Conservation (phyloP, 2,113 vertebrate species). For the Notothenia coriiceps region DNA sequence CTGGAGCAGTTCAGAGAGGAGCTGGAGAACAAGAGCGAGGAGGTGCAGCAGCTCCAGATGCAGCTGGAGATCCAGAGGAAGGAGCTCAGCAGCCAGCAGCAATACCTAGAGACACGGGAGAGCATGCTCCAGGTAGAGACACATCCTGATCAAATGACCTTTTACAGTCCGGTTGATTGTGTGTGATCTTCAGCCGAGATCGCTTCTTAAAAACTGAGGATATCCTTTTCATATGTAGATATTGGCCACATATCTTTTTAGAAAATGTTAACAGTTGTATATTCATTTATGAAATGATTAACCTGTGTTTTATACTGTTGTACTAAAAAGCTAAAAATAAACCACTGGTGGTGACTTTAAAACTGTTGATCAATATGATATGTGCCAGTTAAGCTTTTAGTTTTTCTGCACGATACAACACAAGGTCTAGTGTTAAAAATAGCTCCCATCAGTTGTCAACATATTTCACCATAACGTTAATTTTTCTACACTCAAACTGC, state of each 20-base stretch:
- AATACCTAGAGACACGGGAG: constrained; percentile 90
- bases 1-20: constrained; percentile 98
- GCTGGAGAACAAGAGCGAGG: constrained; percentile 98
- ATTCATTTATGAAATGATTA: background rate
- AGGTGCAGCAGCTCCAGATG: constrained; percentile 97
- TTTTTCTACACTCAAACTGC: background rate
- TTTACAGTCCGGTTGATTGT: background rate
- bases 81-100: constrained; percentile 90
- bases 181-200: background rate
- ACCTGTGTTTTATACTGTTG: background rate
- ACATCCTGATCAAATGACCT: too few relatives aligned
- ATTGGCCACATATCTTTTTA: background rate
- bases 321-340: background rate
- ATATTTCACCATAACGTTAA: background rate
- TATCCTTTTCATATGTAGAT: background rate
- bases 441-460: background rate
- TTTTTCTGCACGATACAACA: background rate
- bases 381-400: background rate
- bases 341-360: background rate
- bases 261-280: background rate
- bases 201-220: background rate
- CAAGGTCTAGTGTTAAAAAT: background rate
- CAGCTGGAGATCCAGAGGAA: constrained; percentile 97
- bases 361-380: background rate
- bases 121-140: constrained; percentile 88